These are phyloP conservation scores for Grammomys surdaster DNA, from an alignment of 2,113 vertebrate genomes.

Conservation along the genomic window DNA sequence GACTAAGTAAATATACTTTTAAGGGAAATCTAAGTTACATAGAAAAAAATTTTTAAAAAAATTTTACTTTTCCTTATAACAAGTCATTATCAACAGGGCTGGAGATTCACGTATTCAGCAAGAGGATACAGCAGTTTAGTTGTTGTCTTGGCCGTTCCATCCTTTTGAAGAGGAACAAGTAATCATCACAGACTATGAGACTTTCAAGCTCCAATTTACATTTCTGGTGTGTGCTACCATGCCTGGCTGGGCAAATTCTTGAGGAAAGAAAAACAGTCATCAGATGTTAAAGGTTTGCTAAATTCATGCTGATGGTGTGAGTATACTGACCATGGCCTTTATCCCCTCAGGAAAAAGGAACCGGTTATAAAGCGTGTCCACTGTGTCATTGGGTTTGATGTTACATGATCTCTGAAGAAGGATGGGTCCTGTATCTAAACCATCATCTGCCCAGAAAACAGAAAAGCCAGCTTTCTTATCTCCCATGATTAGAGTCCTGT, in stretches of 20 bases:
- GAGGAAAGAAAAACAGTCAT: neutral
- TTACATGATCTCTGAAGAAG: slow-evolving; percentile 95
- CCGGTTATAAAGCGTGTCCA: slow-evolving; percentile 96
- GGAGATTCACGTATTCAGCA: neutral
- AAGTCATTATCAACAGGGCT: neutral
- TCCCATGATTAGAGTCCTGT: slow-evolving; percentile 97
- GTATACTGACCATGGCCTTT: slow-evolving; percentile 94
- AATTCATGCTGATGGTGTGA: neutral
- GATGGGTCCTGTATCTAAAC: slow-evolving; percentile 97
- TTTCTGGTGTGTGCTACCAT: neutral
- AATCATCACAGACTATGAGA: neutral
- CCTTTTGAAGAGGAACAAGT: neutral
- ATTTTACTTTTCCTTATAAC: neutral
- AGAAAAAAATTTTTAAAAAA: slow-evolving; percentile 22
- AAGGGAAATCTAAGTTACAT: neutral
- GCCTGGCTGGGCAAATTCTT: neutral
- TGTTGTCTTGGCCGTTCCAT: neutral
- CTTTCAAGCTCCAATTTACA: neutral
- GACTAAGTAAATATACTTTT: slow-evolving; percentile 19
- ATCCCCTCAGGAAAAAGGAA: slow-evolving; percentile 98
- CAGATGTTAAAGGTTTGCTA: neutral
- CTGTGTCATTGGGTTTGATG: slow-evolving; percentile 94
- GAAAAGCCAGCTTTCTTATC: slow-evolving; percentile 96
- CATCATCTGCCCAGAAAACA: slow-evolving; percentile 98
- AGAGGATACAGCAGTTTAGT: neutral